Base-by-base conservation (phyloP, 2,113 vertebrate genomes). In the Jaculus jaculus region DNA sequence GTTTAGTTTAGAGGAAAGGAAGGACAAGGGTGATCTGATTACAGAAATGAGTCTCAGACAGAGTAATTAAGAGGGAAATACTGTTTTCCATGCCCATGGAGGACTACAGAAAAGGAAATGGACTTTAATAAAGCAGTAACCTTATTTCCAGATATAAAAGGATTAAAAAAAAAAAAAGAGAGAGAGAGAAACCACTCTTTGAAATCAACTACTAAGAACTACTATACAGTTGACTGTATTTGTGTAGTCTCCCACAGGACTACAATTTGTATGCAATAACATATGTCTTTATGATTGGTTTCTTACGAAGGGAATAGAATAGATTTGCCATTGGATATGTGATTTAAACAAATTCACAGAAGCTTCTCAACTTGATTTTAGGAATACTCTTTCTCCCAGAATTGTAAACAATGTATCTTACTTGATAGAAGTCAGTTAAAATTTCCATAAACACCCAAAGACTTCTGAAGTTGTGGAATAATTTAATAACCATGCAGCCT, bases 61-160 rank as follows among this genome's bases (percentile, higher is more conserved):
- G 63, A 95, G 87, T 72, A 94, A 96, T 97, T 51, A 93, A 87
- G 90, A 82, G 26, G 26, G 54, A 94, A 84, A 93, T 92, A 54
- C 6, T 47, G 24, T 88, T 90, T 93, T 90, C 80, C 9, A 28
- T 84, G 72, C 81, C 26, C 20, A 9, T 21, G 16, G 51, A 92
- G 51, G 47, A 87, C 18, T 89, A 71, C 58, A 39, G 13, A 77
- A 77, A 75, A 84, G n/a, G 34, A 90, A 93, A 91, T 91, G 39
- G 61, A 88, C 63, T 90, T 77, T 74, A 73, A 87, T 84, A 78
- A 26, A 84, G 15, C 3, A 60, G 34, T 91, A 85, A 92, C 78
- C 89, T 74, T 82, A 90, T 93, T 94, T 95, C 37, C 23, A 84
- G 7, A 93, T 58, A 71, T n/a, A 79, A 87, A 54, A 77, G 21